phyloP scores from a whole-genome alignment of 2,113 vertebrate genomes.

The Osmerus mordax region DNA sequence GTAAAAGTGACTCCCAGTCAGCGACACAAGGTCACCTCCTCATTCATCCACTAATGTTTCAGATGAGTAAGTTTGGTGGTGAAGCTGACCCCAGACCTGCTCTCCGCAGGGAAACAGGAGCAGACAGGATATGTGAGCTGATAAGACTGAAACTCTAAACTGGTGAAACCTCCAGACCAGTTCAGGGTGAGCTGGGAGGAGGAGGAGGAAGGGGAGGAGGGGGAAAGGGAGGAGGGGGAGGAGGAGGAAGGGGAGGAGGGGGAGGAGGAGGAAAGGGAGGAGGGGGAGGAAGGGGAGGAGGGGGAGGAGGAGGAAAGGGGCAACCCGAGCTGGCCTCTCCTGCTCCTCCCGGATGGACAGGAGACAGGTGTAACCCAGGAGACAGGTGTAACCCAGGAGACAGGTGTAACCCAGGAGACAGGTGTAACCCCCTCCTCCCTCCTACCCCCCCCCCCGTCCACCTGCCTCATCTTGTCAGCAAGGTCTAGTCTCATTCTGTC shows the following conservation, averaged over 20 bases:
- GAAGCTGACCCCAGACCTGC: slow-evolving; percentile 17
- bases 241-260: too few relatives aligned
- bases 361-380: slow-evolving; percentile 33
- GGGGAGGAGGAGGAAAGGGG: too few relatives aligned
- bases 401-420: slow-evolving; percentile 34
- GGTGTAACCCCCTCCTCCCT: not conserved
- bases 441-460: too few relatives aligned
- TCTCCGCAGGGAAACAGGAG: slow-evolving; percentile 34
- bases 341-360: not conserved
- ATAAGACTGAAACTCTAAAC: slow-evolving; percentile 69
- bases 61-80: not conserved
- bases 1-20: slow-evolving; percentile 12
- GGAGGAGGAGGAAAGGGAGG: too few relatives aligned
- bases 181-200: slow-evolving; percentile 33
- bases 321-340: too few relatives aligned
- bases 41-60: too few relatives aligned
- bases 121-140: slow-evolving; percentile 59
- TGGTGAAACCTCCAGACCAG: slow-evolving; percentile 41
- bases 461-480: too few relatives aligned
- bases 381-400: slow-evolving; percentile 34
- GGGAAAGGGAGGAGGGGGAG: too few relatives aligned
- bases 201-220: slow-evolving; percentile 6
- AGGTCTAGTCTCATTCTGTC: too few relatives aligned
- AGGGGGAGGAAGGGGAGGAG: too few relatives aligned
- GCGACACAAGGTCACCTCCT: too few relatives aligned